Conservation (phyloP, 2,888 invertebrate species). For the Pheosia tremula region DNA sequence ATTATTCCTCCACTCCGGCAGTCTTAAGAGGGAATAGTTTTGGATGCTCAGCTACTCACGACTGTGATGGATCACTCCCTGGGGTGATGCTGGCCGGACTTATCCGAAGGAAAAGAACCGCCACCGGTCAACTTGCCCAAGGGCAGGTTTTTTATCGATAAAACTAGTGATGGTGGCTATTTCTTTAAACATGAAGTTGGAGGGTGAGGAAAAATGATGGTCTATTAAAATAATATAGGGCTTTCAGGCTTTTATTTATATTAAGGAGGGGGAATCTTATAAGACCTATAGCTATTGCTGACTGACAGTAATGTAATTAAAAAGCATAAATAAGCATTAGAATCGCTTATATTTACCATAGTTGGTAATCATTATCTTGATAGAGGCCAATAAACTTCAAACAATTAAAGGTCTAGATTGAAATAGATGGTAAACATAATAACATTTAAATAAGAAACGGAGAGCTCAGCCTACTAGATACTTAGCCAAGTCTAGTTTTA, state of each 20-base stretch:
- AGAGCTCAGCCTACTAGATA: too few relatives aligned
- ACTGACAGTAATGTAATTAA: too few relatives aligned
- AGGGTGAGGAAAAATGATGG: conserved; percentile 39
- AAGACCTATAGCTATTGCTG: too few relatives aligned
- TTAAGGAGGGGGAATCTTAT: conserved; percentile 18
- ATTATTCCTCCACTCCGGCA: conserved; percentile 31
- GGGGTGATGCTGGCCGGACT: conserved; percentile 33
- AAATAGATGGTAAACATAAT: too few relatives aligned
- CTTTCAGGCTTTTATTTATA: conserved; percentile 35
- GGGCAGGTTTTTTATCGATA: conserved; percentile 38
- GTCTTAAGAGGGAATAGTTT: conserved; percentile 27
- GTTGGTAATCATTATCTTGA: too few relatives aligned
- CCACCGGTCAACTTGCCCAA: conserved; percentile 37
- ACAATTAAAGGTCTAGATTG: too few relatives aligned
- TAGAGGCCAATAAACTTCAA: too few relatives aligned
- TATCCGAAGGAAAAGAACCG: conserved; percentile 34
- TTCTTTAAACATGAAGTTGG: conserved; percentile 41
- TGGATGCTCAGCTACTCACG: conserved; percentile 31
- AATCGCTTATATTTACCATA: too few relatives aligned
- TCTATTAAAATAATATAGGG: conserved; percentile 42
- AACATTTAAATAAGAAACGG: too few relatives aligned
- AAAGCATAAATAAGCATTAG: too few relatives aligned
- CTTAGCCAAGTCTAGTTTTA: too few relatives aligned
- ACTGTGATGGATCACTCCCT: conserved; percentile 53
- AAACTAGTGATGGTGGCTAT: conserved; percentile 33